Conservation (phyloP, 2,888 invertebrate species). For the Cetonia aurata region DNA sequence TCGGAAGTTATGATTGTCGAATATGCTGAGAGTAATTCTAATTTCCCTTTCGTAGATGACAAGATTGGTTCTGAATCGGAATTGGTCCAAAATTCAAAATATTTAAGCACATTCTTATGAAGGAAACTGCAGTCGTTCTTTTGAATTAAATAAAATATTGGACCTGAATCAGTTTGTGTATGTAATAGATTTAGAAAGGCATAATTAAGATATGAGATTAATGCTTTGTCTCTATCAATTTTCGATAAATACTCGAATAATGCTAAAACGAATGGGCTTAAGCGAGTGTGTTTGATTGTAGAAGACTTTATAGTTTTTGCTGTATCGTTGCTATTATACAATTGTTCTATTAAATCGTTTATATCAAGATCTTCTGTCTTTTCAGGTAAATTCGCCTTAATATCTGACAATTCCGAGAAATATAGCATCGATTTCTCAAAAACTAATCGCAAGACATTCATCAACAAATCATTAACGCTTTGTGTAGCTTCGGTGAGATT, state of each 20-base stretch:
- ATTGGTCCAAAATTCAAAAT: conserved; percentile 69
- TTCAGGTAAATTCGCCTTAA: conserved; percentile 30
- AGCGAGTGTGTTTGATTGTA: conserved; percentile 46
- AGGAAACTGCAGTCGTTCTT: conserved; percentile 66
- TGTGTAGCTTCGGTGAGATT: conserved; percentile 55
- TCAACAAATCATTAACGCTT: conserved; percentile 58
- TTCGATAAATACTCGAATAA: conserved; percentile 61
- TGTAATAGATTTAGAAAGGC: conserved; percentile 72
- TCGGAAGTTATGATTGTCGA: conserved; percentile 53
- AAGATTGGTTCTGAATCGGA: conserved; percentile 44
- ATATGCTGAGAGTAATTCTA: conserved; percentile 53
- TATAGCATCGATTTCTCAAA: conserved; percentile 54
- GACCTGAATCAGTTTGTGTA: conserved; percentile 70
- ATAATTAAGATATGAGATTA: conserved; percentile 65
- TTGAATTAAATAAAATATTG: conserved; percentile 69
- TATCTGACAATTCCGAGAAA: conserved; percentile 51
- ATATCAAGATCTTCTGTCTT: background rate
- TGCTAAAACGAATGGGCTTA: conserved; percentile 63
- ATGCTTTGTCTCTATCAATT: conserved; percentile 49
- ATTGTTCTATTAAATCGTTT: conserved; percentile 16
- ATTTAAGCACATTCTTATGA: conserved; percentile 63
- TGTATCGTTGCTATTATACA: conserved; percentile 40
- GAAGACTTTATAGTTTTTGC: conserved; percentile 52
- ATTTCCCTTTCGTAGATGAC: conserved; percentile 53
- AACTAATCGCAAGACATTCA: conserved; percentile 52